Evolutionary conservation across 1,140 invertebrate species (phyloP).

Genomic region (Antheraea pernyi): DNA sequence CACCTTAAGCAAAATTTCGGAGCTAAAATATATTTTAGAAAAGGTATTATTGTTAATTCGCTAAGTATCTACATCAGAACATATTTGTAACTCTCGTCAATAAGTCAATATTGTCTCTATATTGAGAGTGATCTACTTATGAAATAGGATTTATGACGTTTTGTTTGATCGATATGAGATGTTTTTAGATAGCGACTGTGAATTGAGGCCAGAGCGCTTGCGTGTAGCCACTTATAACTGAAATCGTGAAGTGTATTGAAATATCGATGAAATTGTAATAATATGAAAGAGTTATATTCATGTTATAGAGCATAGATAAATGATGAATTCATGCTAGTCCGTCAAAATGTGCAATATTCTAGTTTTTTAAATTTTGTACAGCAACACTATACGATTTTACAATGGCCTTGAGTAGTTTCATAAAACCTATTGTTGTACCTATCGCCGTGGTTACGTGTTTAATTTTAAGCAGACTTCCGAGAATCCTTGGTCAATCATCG

Average conservation of each 20-base stretch:
- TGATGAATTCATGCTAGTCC: neutral
- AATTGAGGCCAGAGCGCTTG: constrained; percentile 50
- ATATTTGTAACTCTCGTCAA: neutral
- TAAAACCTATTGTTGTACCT: constrained; percentile 25
- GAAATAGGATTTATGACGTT: constrained; percentile 39
- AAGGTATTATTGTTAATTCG: no score
- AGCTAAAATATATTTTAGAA: no score
- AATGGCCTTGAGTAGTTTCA: constrained; percentile 41
- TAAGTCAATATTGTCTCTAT: neutral
- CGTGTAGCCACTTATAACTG: constrained; percentile 36
- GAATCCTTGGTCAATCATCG: constrained; percentile 44
- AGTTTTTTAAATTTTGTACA: no score
- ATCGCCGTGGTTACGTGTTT: constrained; percentile 28
- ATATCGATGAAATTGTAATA: constrained; percentile 12
- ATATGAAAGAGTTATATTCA: neutral
- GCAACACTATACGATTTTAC: constrained; percentile 7
- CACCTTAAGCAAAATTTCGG: no score
- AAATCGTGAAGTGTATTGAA: constrained; percentile 25
- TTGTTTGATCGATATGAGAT: constrained; percentile 56
- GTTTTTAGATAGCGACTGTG: constrained; percentile 53
- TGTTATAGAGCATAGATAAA: neutral
- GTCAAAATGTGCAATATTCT: no score
- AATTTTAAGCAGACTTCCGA: constrained; percentile 43
- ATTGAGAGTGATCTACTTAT: constrained; percentile 7
- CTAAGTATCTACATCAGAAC: no score